A percentile compares a stretch with the other conserved stretches of the same genome.
Evolutionary conservation across 92 coral and sea anemone genomes (phyloP).

Genomic region (Umimayanthus kanabou): DNA sequence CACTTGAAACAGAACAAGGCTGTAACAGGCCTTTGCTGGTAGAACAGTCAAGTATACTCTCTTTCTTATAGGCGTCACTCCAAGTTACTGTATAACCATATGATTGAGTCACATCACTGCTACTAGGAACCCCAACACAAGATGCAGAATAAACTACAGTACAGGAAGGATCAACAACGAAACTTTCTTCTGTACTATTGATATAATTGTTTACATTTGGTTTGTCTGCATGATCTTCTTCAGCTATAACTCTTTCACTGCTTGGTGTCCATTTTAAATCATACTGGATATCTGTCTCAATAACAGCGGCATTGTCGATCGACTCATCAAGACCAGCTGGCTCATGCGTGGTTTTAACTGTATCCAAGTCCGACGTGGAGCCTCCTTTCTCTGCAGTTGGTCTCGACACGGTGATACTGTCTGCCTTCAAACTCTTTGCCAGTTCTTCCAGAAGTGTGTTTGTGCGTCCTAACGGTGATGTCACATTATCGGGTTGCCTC

Average conservation of each 20-base stretch:
- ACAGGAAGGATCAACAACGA: not conserved
- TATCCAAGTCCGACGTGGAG: not conserved
- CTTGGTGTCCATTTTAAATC: not conserved
- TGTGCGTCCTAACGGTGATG: not conserved
- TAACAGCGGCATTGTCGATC: not conserved
- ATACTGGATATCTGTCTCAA: not conserved
- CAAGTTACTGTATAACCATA: slow-evolving; percentile 24
- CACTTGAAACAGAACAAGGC: not conserved
- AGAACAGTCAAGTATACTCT: not conserved
- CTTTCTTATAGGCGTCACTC: slow-evolving; percentile 6
- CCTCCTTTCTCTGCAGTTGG: not conserved
- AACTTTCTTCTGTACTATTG: not conserved
- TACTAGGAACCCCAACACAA: not conserved
- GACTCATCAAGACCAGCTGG: not conserved
- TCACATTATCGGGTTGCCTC: not conserved
- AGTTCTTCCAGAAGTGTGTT: slow-evolving; percentile 11
- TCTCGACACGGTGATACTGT: not conserved
- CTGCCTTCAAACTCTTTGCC: not conserved
- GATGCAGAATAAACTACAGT: not conserved
- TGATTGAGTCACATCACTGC: not conserved
- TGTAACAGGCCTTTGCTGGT: not conserved
- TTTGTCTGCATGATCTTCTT: not conserved
- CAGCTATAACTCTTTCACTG: not conserved
- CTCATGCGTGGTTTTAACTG: not conserved
- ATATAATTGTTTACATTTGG: slow-evolving; percentile 4